Percentiles rank a stretch among this genome's conserved stretches.
phyloP scores from a whole-genome alignment of 2,113 vertebrate genomes.

The Ailurus styani region DNA sequence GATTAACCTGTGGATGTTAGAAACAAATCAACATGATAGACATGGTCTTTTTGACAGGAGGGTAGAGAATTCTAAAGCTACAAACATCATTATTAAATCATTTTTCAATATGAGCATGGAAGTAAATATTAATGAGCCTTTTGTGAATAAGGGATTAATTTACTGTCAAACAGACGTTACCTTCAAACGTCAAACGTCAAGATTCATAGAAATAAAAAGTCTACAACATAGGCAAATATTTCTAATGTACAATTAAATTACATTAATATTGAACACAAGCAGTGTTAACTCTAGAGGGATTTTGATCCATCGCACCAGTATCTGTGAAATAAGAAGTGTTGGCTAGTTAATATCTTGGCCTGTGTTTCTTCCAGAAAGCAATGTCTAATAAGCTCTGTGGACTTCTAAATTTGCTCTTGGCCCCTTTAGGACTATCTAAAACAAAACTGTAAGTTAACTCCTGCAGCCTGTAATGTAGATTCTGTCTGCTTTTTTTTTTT shows the following conservation, averaged over 20 bases:
- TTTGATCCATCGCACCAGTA: neutral
- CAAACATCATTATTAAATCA: slow-evolving; percentile 37
- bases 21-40: slow-evolving; percentile 19
- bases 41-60: neutral
- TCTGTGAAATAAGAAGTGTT: neutral
- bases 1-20: neutral
- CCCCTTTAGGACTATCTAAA: neutral
- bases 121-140: slow-evolving; percentile 32
- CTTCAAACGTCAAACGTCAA: neutral
- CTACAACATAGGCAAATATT: neutral
- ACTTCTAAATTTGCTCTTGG: neutral
- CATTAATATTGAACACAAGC: neutral
- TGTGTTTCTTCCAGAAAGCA: neutral
- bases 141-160: slow-evolving; percentile 11
- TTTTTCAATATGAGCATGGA: neutral
- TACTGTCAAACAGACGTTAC: neutral
- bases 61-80: neutral
- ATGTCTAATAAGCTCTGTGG: neutral
- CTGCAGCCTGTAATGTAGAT: neutral
- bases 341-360: neutral
- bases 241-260: neutral
- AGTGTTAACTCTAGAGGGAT: neutral
- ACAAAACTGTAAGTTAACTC: neutral
- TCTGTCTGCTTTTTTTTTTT: neutral
- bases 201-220: neutral